A percentile compares a stretch with the other conserved stretches of the same genome.
phyloP scores from a whole-genome alignment of 1,140 invertebrate species.

The Lepeophtheirus salmonis region DNA sequence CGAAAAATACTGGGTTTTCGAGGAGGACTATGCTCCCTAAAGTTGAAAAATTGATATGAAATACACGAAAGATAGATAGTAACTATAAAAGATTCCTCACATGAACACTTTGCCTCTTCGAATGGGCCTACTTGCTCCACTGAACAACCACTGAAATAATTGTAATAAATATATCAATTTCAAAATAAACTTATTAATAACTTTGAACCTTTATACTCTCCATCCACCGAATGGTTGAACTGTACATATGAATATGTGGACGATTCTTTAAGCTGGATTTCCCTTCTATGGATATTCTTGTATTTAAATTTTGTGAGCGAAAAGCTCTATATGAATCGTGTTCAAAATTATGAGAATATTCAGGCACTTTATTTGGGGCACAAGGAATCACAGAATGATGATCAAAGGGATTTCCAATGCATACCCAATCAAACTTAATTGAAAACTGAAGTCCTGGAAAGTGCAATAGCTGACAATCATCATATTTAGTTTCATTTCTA shows the following conservation, averaged over 20 bases:
- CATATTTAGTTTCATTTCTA: conserved; percentile 65
- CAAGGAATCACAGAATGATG: conserved; percentile 91
- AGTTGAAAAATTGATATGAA: neutral
- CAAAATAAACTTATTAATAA: neutral
- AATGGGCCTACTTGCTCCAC: conserved; percentile 80
- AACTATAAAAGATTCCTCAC: too few relatives aligned
- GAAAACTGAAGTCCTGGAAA: conserved; percentile 68
- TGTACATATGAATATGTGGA: conserved; percentile 14
- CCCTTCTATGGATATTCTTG: conserved; percentile 63
- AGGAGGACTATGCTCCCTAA: conserved; percentile 43
- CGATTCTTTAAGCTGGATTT: conserved; percentile 3
- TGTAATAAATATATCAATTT: neutral
- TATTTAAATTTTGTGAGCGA: conserved; percentile 74
- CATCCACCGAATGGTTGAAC: conserved; percentile 45
- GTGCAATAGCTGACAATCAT: conserved; percentile 79
- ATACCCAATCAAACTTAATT: conserved; percentile 73
- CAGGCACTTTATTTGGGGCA: conserved; percentile 85
- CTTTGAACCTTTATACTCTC: conserved; percentile 70
- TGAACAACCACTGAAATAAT: conserved; percentile 43
- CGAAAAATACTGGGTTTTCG: conserved; percentile 74
- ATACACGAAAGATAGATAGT: too few relatives aligned
- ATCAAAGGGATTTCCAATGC: conserved; percentile 77
- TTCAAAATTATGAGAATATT: conserved; percentile 78
- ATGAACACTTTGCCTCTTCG: conserved; percentile 65
- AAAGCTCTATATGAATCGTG: conserved; percentile 54